These are phyloP conservation scores for Python bivittatus DNA, from an alignment of 2,113 vertebrate genomes.

Conservation along the genomic window DNA sequence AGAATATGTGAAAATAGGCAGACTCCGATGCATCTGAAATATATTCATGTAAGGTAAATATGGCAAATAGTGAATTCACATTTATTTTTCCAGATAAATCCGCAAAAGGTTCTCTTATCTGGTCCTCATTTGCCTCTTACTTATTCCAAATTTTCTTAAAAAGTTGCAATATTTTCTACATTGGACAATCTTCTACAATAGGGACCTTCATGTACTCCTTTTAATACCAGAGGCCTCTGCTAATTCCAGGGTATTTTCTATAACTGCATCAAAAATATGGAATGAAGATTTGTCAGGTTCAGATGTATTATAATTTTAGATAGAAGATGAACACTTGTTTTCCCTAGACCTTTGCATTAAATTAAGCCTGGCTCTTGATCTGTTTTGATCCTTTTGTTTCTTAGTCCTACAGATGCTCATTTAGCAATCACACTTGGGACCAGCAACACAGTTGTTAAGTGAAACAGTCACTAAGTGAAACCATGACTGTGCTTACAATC, in stretches of 20 bases:
- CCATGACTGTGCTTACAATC: not conserved
- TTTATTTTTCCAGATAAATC: conserved; percentile 21
- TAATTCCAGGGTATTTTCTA: not conserved
- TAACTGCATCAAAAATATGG: not conserved
- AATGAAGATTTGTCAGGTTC: not conserved
- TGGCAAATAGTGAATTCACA: not conserved
- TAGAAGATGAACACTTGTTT: not conserved
- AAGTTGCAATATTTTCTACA: not conserved
- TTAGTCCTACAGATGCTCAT: not conserved
- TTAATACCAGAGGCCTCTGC: not conserved
- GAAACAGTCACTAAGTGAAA: not conserved
- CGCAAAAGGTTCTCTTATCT: not conserved
- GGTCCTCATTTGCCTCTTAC: not conserved
- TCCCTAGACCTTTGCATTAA: not conserved
- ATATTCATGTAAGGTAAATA: not conserved
- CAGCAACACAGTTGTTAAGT: not conserved
- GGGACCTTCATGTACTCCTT: not conserved
- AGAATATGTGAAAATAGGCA: not conserved
- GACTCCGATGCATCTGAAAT: not conserved
- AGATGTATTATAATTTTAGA: not conserved
- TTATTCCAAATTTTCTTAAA: not conserved
- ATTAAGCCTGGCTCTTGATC: not conserved
- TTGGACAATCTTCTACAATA: not conserved
- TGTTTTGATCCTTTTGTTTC: not conserved
- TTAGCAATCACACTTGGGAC: not conserved